Conservation (phyloP, 2,113 vertebrate species). For the Lamprotornis superbus region DNA sequence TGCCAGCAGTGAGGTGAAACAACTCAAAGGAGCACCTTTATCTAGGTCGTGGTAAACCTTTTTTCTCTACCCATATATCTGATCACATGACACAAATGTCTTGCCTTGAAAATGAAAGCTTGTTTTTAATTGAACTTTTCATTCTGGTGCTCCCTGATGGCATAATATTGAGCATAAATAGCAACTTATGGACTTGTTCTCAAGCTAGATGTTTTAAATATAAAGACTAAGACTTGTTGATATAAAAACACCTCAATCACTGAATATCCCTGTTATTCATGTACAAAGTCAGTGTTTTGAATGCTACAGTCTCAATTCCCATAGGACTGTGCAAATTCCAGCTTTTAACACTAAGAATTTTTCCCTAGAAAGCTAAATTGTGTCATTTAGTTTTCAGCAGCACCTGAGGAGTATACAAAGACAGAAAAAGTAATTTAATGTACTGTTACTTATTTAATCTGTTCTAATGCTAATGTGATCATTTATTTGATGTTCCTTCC, state of each 20-base stretch:
- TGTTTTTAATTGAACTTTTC: background rate
- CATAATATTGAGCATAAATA: background rate
- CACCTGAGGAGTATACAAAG: background rate
- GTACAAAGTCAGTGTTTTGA: background rate
- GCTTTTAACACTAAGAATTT: background rate
- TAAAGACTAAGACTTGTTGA: background rate
- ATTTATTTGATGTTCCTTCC: constrained; percentile 52
- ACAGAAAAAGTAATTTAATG: constrained; percentile 45
- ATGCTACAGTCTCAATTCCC: background rate
- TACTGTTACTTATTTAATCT: constrained; percentile 58
- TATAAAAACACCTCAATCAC: background rate
- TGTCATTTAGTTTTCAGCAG: background rate
- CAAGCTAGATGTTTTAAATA: background rate
- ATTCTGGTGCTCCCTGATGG: background rate
- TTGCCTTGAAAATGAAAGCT: background rate
- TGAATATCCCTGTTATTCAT: background rate
- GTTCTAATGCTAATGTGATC: constrained; percentile 22
- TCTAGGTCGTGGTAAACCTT: background rate
- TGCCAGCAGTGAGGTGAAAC: background rate
- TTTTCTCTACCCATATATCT: background rate
- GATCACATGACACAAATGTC: background rate
- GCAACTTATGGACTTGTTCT: background rate
- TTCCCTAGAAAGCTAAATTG: background rate
- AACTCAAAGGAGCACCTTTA: background rate
- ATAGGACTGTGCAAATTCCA: background rate